A percentile compares a stretch with the other conserved stretches of the same genome.
These are phyloP conservation scores for Cyclophora albipunctata DNA, from an alignment of 2,888 invertebrate species.

Conservation along the genomic window DNA sequence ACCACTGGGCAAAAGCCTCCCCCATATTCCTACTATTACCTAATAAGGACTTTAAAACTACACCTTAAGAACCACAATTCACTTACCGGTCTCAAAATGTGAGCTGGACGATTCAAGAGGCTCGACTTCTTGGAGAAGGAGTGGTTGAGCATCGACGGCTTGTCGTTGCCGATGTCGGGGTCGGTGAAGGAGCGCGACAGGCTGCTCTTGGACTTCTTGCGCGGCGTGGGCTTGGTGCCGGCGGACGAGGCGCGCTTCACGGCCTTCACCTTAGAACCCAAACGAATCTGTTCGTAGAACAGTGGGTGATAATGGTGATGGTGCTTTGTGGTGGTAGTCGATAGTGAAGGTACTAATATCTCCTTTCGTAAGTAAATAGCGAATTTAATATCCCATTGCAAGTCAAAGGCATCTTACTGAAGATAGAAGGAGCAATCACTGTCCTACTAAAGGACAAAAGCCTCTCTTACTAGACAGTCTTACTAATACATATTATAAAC, in stretches of 20 bases:
- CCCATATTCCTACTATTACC: no score
- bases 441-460: no score
- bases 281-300: constrained; percentile 55
- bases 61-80: neutral
- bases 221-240: constrained; percentile 49
- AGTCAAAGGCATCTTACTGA: no score
- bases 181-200: constrained; percentile 57
- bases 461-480: no score
- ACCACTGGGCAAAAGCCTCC: no score
- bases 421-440: no score
- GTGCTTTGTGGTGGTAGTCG: neutral
- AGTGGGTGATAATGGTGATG: constrained; percentile 9
- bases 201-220: constrained; percentile 65
- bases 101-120: constrained; percentile 80
- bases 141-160: constrained; percentile 75
- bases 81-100: constrained; percentile 82
- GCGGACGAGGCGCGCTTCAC: constrained; percentile 62
- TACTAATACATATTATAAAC: no score
- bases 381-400: no score
- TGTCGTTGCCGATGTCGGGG: constrained; percentile 61
- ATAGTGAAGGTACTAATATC: neutral
- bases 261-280: constrained; percentile 68
- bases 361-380: neutral
- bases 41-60: no score
- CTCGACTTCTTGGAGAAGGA: constrained; percentile 73